Conservation (phyloP, 2,888 invertebrate species). For the Autographa gamma region DNA sequence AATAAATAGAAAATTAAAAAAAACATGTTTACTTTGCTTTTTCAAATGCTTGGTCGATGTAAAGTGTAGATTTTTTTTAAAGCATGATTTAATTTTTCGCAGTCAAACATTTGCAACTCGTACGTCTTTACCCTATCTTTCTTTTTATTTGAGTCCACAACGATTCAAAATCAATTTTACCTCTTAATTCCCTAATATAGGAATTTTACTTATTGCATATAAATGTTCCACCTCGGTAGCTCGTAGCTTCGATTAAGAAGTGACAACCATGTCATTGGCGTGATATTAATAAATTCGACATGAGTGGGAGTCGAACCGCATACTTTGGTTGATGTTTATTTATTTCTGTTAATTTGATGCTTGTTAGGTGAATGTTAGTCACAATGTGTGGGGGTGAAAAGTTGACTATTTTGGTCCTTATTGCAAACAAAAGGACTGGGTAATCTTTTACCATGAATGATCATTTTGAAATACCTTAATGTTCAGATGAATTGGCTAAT, state of each 20-base stretch:
- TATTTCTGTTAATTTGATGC: constrained; percentile 44
- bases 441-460: neutral
- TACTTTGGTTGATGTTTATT: constrained; percentile 35
- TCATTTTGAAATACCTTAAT: neutral
- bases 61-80: too few relatives aligned
- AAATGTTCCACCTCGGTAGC: constrained; percentile 26
- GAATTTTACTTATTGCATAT: neutral
- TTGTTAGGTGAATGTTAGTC: constrained; percentile 25
- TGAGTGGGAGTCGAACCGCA: constrained; percentile 65
- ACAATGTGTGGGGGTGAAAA: neutral
- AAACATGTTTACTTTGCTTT: too few relatives aligned
- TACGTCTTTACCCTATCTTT: too few relatives aligned
- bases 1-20: too few relatives aligned
- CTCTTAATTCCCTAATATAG: too few relatives aligned
- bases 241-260: constrained; percentile 23
- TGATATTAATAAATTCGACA: constrained; percentile 70
- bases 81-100: too few relatives aligned
- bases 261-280: constrained; percentile 63
- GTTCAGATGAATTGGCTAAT: neutral
- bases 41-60: too few relatives aligned
- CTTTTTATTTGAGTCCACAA: too few relatives aligned
- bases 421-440: neutral
- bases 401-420: neutral
- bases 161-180: too few relatives aligned
- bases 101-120: too few relatives aligned